Conservation (phyloP, 1,140 invertebrate species). For the Mercenaria mercenaria region DNA sequence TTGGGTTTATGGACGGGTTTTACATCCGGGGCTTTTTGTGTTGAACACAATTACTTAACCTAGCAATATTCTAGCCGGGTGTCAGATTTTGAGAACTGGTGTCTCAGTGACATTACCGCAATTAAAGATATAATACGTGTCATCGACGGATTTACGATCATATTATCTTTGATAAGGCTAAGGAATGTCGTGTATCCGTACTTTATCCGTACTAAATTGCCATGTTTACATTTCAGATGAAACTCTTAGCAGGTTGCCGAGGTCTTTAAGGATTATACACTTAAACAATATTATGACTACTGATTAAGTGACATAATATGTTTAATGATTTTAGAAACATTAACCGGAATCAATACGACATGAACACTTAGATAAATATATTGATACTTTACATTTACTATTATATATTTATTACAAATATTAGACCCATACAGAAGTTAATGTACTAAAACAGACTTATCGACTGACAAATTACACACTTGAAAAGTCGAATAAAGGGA, state of each 20-base stretch:
- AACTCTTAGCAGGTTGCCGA: constrained; percentile 9
- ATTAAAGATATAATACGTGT: constrained; percentile 45
- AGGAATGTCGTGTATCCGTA: not conserved
- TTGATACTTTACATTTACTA: not conserved
- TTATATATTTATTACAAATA: not conserved
- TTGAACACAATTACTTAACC: not conserved
- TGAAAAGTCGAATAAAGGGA: constrained; percentile 5
- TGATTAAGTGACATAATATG: constrained; percentile 46
- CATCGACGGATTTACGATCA: constrained; percentile 3
- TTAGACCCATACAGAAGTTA: not conserved
- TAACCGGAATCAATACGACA: not conserved
- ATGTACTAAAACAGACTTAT: not conserved
- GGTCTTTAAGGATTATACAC: constrained; percentile 1
- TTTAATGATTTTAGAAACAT: constrained; percentile 40
- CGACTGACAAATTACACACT: not conserved
- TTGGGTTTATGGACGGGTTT: not conserved
- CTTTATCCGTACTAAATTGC: constrained; percentile 9
- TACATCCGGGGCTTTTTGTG: constrained; percentile 21
- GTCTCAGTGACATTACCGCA: not conserved
- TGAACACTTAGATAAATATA: not conserved
- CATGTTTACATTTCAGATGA: constrained; percentile 26
- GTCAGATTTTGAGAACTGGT: not conserved
- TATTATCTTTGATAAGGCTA: not conserved
- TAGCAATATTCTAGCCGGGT: not conserved
- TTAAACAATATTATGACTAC: constrained; percentile 12